Evolutionary conservation across 2,888 invertebrate species (phyloP).

Genomic region (Luperina testacea): DNA sequence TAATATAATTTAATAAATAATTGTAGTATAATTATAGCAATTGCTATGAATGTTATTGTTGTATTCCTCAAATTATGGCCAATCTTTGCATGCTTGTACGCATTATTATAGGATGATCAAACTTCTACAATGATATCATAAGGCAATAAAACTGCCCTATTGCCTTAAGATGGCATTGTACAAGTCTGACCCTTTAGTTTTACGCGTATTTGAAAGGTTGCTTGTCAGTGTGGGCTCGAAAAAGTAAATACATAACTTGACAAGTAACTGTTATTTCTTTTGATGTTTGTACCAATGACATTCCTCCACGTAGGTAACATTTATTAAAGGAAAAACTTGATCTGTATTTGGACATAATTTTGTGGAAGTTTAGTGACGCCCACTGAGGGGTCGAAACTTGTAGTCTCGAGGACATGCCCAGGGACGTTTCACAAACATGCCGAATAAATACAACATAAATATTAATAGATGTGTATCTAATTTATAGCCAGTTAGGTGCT

Average conservation of each 20-base stretch:
- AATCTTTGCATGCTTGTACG: not conserved
- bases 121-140: not conserved
- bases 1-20: too few species aligned
- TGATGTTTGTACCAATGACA: conserved; percentile 3
- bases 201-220: not conserved
- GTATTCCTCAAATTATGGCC: not conserved
- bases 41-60: too few species aligned
- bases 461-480: conserved; percentile 36
- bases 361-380: conserved; percentile 35
- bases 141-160: not conserved
- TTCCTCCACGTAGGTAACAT: conserved; percentile 25
- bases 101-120: not conserved
- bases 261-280: not conserved
- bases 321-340: conserved; percentile 31
- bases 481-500: not conserved
- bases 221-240: not conserved
- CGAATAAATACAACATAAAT: conserved; percentile 29
- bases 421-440: conserved; percentile 23
- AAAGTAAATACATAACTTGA: not conserved
- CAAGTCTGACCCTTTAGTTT: not conserved
- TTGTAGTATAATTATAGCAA: too few species aligned
- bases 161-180: not conserved
- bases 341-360: conserved; percentile 37
- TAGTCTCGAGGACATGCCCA: conserved; percentile 15
- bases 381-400: conserved; percentile 32